These are phyloP conservation scores for Drosophila nannoptera DNA, from an alignment of 1,140 invertebrate genomes.

Conservation along the genomic window DNA sequence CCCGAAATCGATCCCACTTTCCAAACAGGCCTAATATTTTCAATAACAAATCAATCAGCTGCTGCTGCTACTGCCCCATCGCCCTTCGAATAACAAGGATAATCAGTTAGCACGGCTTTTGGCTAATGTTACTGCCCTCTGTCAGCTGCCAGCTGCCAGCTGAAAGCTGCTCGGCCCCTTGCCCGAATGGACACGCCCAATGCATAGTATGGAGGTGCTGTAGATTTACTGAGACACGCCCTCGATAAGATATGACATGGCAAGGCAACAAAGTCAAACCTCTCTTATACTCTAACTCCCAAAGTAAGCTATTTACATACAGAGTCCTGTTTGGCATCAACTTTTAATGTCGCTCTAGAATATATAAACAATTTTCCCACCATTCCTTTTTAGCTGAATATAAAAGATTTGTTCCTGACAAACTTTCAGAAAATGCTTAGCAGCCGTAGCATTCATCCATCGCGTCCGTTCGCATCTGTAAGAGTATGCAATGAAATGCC, in stretches of 20 bases:
- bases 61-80: conserved; percentile 39
- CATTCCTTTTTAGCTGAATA: conserved; percentile 17
- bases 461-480: conserved; percentile 5
- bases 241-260: conserved; percentile 61
- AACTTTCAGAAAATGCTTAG: conserved; percentile 31
- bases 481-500: conserved; percentile 35
- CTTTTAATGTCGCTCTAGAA: conserved; percentile 44
- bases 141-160: conserved; percentile 24
- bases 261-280: conserved; percentile 17
- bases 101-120: conserved; percentile 66
- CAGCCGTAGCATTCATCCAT: neutral
- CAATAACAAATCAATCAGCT: conserved; percentile 76
- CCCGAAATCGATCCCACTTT: conserved; percentile 12
- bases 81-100: conserved; percentile 61
- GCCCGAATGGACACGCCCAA: conserved; percentile 4
- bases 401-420: conserved; percentile 27
- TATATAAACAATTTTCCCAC: conserved; percentile 18
- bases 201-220: conserved; percentile 43
- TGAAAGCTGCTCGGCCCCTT: conserved; percentile 28
- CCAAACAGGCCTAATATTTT: conserved; percentile 69
- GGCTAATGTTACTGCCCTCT: conserved; percentile 15
- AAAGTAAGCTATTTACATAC: conserved; percentile 18
- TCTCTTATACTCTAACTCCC: conserved; percentile 27
- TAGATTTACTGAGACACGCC: conserved; percentile 75
- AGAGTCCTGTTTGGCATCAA: conserved; percentile 37